Percentiles rank a stretch among this genome's conserved stretches.
Evolutionary conservation across 2,888 invertebrate genomes (phyloP).

Genomic region (Agrochola lychnidis): DNA sequence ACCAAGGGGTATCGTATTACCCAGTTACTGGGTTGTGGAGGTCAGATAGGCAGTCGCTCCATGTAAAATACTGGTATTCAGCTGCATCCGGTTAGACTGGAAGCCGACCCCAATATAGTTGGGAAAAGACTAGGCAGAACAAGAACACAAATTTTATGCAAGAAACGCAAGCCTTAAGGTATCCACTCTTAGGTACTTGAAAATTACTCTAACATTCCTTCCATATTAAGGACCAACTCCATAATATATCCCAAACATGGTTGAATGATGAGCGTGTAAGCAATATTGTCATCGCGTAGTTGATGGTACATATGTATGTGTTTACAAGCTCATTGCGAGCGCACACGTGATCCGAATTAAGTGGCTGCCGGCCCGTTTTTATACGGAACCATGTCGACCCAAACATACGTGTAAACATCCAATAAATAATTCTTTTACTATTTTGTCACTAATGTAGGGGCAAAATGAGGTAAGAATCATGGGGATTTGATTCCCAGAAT

Average conservation of each 20-base stretch:
- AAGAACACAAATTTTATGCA: neutral
- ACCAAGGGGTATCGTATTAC: too few species aligned
- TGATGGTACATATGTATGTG: conserved; percentile 70
- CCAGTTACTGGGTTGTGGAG: too few species aligned
- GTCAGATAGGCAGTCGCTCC: too few species aligned
- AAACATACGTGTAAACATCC: conserved; percentile 73
- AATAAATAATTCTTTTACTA: conserved; percentile 48
- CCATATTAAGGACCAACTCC: conserved; percentile 13
- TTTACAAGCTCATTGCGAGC: conserved; percentile 78
- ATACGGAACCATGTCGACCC: conserved; percentile 74
- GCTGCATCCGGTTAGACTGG: too few species aligned
- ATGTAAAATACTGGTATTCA: too few species aligned
- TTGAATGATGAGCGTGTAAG: conserved; percentile 51
- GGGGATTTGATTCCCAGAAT: conserved; percentile 5
- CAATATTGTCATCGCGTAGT: conserved; percentile 69
- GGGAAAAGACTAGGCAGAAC: too few species aligned
- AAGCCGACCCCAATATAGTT: too few species aligned
- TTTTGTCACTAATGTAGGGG: conserved; percentile 20
- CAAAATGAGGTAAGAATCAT: neutral
- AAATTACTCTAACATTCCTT: neutral
- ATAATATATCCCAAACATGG: conserved; percentile 17
- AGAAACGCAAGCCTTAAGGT: neutral
- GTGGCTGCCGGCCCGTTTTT: conserved; percentile 76
- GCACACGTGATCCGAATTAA: conserved; percentile 81
- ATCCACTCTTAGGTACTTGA: neutral